These are phyloP conservation scores for Axinella damicornis DNA, from an alignment of 37 sponge, comb jelly and placozoan genomes.

Conservation along the genomic window DNA sequence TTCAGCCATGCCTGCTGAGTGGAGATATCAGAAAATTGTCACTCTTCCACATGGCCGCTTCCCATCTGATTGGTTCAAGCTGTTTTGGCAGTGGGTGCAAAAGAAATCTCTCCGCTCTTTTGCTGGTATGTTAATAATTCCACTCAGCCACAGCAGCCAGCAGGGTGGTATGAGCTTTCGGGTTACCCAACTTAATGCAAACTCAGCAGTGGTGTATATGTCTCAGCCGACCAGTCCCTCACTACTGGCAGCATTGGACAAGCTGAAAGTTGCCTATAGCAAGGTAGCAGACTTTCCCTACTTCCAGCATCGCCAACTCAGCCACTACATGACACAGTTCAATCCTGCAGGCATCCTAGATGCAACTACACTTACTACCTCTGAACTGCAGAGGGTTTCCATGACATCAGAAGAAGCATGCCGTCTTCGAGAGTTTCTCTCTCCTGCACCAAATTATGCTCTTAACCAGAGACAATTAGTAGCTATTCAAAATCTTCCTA, in stretches of 20 bases:
- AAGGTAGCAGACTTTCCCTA: not conserved
- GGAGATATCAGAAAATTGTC: not conserved
- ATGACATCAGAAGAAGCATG: constrained; percentile 37
- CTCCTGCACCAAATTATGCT: not conserved
- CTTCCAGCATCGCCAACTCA: not conserved
- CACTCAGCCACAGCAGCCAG: not conserved
- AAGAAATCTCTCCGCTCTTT: not conserved
- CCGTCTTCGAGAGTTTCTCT: not conserved
- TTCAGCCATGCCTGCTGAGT: not conserved
- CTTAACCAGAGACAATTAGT: too few relatives aligned
- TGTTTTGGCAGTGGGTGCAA: constrained; percentile 52
- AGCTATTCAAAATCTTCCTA: too few relatives aligned
- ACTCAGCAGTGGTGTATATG: not conserved
- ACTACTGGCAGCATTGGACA: not conserved
- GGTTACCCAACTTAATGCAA: too few relatives aligned
- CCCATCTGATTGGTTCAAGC: constrained; percentile 17
- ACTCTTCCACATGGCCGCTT: not conserved
- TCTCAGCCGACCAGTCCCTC: not conserved
- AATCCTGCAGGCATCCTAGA: constrained; percentile 4
- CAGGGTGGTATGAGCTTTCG: not conserved
- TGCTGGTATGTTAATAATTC: constrained; percentile 13
- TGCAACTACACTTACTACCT: not conserved
- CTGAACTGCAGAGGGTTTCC: not conserved
- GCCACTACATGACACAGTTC: not conserved
- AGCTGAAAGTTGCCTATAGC: not conserved